Evolutionary conservation across 2,797 vertebrate genomes (phyloP).

Genomic region (Lepilemur ruficaudatus): DNA sequence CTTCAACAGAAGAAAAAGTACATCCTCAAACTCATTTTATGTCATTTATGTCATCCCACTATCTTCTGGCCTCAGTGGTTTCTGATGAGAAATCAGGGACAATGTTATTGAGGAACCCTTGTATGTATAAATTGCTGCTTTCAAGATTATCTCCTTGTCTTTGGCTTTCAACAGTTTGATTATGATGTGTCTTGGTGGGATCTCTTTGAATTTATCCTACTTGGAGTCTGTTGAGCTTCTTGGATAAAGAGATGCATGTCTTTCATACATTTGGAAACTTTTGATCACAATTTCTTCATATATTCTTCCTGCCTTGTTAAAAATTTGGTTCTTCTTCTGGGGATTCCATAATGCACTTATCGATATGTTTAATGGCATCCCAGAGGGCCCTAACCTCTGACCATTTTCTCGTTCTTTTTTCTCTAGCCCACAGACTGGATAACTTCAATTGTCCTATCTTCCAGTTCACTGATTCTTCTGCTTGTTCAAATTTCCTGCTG

Average conservation of each 20-base stretch:
- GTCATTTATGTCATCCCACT: neutral
- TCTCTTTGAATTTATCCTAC: neutral
- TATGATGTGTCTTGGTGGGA: neutral
- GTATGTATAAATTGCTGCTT: neutral
- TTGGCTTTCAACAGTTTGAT: neutral
- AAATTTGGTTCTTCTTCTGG: neutral
- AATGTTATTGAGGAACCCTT: neutral
- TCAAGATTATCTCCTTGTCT: neutral
- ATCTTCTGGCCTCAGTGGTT: neutral
- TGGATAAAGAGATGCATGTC: neutral
- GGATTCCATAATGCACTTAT: neutral
- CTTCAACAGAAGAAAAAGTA: neutral
- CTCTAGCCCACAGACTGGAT: neutral
- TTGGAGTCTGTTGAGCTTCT: neutral
- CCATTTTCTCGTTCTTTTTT: neutral
- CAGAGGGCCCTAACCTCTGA: neutral
- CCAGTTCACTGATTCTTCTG: neutral
- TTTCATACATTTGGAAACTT: neutral
- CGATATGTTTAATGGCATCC: neutral
- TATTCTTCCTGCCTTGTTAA: neutral
- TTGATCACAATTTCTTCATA: neutral
- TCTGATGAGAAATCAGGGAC: neutral
- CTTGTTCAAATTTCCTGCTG: neutral
- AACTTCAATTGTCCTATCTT: neutral
- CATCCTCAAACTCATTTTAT: neutral